Conservation (phyloP, 2,797 vertebrate genomes). For the Aratinga solstitialis region DNA sequence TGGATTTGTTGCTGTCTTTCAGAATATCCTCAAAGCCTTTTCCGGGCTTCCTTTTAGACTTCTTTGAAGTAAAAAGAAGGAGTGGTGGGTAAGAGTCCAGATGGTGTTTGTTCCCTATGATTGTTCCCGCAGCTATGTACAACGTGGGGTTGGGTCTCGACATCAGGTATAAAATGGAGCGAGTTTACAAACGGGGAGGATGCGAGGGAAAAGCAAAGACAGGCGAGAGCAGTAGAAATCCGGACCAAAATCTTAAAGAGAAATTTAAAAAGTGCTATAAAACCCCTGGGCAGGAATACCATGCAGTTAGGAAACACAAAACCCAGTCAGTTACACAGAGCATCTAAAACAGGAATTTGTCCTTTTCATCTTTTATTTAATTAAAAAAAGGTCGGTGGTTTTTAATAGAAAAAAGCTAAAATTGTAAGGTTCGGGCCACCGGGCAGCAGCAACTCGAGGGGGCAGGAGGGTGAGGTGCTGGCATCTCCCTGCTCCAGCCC, state of each 20-base stretch:
- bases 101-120: constrained; percentile 73
- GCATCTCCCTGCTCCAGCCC: background rate
- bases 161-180: constrained; percentile 72
- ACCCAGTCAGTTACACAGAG: constrained; percentile 55
- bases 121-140: constrained; percentile 81
- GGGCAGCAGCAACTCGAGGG: constrained; percentile 61
- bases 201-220: constrained; percentile 52
- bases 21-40: constrained; percentile 59
- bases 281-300: constrained; percentile 66
- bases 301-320: constrained; percentile 73
- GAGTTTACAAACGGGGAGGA: constrained; percentile 68
- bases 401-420: constrained; percentile 74
- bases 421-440: constrained; percentile 44
- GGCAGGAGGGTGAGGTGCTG: background rate
- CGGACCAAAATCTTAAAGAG: constrained; percentile 71
- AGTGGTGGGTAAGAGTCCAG: constrained; percentile 67
- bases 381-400: constrained; percentile 59
- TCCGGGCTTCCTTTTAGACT: constrained; percentile 42
- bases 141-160: constrained; percentile 65
- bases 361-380: constrained; percentile 50
- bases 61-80: constrained; percentile 67
- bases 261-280: constrained; percentile 76
- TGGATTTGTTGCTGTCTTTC: constrained; percentile 55
- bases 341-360: constrained; percentile 63
- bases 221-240: constrained; percentile 64